phyloP scores from a whole-genome alignment of 1,140 invertebrate species.

The Trichonephila clavipes region DNA sequence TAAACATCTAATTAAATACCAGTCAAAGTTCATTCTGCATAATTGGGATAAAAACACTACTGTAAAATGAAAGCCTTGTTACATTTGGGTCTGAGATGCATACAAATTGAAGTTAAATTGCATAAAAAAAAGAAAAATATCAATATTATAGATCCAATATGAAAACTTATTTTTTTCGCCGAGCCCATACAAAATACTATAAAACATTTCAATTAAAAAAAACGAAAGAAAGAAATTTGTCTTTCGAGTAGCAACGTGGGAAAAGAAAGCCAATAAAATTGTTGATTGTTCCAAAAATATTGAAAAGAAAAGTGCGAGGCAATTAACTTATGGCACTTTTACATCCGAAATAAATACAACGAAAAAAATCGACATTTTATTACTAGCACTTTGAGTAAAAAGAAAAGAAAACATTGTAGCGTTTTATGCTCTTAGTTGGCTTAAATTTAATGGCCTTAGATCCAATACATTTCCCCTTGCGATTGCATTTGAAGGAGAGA shows the following conservation, averaged over 20 bases:
- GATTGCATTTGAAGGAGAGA: neutral
- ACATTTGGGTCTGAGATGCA: too few relatives aligned
- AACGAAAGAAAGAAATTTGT: neutral
- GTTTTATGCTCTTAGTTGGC: neutral
- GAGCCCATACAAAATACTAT: too few relatives aligned
- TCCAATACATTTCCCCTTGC: neutral
- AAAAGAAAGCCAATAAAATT: neutral
- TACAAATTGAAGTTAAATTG: too few relatives aligned
- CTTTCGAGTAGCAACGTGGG: neutral
- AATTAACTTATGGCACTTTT: neutral
- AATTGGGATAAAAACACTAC: too few relatives aligned
- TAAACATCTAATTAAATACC: too few relatives aligned
- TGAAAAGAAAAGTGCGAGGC: neutral
- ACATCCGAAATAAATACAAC: neutral
- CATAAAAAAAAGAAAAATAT: too few relatives aligned
- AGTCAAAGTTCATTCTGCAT: too few relatives aligned
- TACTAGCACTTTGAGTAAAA: neutral
- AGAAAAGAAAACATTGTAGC: neutral
- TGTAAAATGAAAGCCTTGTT: too few relatives aligned
- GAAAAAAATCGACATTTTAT: slow-evolving; percentile 7
- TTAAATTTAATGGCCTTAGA: neutral
- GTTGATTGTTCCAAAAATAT: neutral
- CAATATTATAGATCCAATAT: too few relatives aligned
- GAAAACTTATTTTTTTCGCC: too few relatives aligned
- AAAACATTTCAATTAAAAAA: too few relatives aligned